These are phyloP conservation scores for Nycteola revayana DNA, from an alignment of 2,888 invertebrate species.

Conservation along the genomic window DNA sequence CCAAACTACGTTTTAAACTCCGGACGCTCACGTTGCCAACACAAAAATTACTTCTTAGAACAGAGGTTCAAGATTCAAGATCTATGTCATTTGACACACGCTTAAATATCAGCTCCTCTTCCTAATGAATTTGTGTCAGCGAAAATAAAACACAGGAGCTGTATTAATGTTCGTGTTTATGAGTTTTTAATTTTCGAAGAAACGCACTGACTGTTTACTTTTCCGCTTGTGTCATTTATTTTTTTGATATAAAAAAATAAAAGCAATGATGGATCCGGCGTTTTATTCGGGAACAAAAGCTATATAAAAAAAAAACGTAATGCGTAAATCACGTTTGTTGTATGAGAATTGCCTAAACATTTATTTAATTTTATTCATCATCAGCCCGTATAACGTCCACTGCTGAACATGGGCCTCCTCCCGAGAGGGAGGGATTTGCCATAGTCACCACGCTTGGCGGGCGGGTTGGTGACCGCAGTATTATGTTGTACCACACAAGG, in stretches of 20 bases:
- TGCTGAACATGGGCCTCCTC: too few species aligned
- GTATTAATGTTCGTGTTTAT: neutral
- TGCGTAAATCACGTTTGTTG: too few species aligned
- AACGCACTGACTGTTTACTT: slow-evolving; percentile 3
- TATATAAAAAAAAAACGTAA: neutral
- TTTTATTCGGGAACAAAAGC: too few species aligned
- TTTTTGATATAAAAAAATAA: slow-evolving; percentile 1
- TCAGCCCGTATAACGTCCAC: too few species aligned
- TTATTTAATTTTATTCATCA: too few species aligned
- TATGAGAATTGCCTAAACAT: too few species aligned
- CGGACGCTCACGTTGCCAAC: slow-evolving; percentile 68
- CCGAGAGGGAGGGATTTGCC: too few species aligned
- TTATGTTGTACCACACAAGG: too few species aligned
- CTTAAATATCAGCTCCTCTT: slow-evolving; percentile 55
- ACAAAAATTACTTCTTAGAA: slow-evolving; percentile 68
- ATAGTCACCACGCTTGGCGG: too few species aligned
- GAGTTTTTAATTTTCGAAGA: slow-evolving; percentile 7
- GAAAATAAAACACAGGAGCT: slow-evolving; percentile 9
- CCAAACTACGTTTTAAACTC: slow-evolving; percentile 57
- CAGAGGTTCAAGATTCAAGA: slow-evolving; percentile 76
- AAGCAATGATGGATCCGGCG: too few species aligned
- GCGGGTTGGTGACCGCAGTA: too few species aligned
- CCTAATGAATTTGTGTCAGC: slow-evolving; percentile 42
- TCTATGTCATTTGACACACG: slow-evolving; percentile 56
- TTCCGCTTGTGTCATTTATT: slow-evolving; percentile 11